phyloP scores from a whole-genome alignment of 2,888 invertebrate species.

The Cataglyphis albicans region DNA sequence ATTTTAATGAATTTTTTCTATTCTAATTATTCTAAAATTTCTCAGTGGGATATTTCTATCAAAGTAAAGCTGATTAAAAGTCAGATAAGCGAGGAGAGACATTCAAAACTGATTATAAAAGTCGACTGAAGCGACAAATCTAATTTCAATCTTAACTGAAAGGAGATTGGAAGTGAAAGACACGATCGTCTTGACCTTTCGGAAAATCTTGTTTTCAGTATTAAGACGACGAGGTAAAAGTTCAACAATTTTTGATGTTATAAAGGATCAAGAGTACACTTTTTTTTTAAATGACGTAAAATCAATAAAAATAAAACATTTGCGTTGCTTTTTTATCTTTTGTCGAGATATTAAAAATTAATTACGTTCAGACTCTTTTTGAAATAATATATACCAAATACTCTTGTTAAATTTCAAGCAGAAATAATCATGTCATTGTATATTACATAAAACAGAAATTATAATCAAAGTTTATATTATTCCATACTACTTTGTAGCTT shows the following conservation, averaged over 20 bases:
- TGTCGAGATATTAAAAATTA: neutral
- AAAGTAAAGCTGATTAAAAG: conserved; percentile 4
- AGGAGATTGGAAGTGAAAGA: conserved; percentile 45
- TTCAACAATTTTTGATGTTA: conserved; percentile 56
- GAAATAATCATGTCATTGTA: neutral
- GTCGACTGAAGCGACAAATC: conserved; percentile 45
- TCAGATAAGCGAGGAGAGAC: conserved; percentile 4
- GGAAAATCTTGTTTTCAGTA: conserved; percentile 60
- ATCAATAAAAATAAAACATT: neutral
- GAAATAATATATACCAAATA: neutral
- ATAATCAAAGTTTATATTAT: neutral
- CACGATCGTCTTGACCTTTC: conserved; percentile 55
- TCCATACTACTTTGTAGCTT: neutral
- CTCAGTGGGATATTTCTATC: neutral
- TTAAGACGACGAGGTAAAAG: conserved; percentile 49
- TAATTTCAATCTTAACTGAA: conserved; percentile 64
- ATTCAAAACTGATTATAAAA: conserved; percentile 56
- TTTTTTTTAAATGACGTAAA: neutral
- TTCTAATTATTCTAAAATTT: conserved; percentile 9
- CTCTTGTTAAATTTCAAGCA: neutral
- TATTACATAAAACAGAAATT: neutral
- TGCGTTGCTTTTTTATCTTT: neutral
- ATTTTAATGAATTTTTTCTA: neutral
- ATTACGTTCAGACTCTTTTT: neutral
- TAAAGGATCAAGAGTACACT: neutral